These are phyloP conservation scores for Sinohyriopsis cumingii DNA, from an alignment of 2,888 invertebrate species.

Conservation along the genomic window DNA sequence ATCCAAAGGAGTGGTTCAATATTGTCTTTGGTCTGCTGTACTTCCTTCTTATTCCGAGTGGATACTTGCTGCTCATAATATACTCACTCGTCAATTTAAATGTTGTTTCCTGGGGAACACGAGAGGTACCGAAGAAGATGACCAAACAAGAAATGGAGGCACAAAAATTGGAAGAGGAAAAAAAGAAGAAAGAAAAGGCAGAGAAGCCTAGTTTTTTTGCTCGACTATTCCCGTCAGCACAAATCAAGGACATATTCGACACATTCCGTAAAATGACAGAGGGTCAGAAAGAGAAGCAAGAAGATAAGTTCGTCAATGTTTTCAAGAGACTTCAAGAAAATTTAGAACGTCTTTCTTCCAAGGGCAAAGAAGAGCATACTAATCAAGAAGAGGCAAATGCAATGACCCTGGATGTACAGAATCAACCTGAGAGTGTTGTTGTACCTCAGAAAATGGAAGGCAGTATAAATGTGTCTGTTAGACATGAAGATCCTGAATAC, in stretches of 20 bases:
- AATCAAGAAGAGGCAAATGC: too few relatives aligned
- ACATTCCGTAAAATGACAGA: conserved; percentile 32
- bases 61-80: conserved; percentile 67
- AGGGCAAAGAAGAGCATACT: too few relatives aligned
- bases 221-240: conserved; percentile 39
- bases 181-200: conserved; percentile 85
- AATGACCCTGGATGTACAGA: too few relatives aligned
- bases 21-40: conserved; percentile 61
- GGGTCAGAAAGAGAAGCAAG: conserved; percentile 25
- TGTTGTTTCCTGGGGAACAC: conserved; percentile 69
- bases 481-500: neutral
- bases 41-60: conserved; percentile 66
- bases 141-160: conserved; percentile 70
- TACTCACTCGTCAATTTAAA: conserved; percentile 67
- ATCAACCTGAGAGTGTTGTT: too few relatives aligned
- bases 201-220: conserved; percentile 77
- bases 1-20: conserved; percentile 67
- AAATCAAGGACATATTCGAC: conserved; percentile 47
- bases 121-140: conserved; percentile 64
- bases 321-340: conserved; percentile 21
- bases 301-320: conserved; percentile 17
- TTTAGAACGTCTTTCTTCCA: too few relatives aligned
- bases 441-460: conserved; percentile 4
- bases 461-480: too few relatives aligned
- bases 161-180: conserved; percentile 79